Conservation (phyloP, 2,888 invertebrate species). For the Geotrupes spiniger region DNA sequence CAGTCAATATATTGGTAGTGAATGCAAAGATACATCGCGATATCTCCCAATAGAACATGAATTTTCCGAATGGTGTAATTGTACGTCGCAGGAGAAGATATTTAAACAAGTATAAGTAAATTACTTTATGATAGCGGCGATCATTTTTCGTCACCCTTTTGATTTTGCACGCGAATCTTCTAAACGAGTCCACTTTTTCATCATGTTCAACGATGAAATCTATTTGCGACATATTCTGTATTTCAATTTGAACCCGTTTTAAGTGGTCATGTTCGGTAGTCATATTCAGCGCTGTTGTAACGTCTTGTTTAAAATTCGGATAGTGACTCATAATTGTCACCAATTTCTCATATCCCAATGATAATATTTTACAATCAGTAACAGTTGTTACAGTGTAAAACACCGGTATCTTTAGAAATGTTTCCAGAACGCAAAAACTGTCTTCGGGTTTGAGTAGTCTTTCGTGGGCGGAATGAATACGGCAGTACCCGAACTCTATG, state of each 20-base stretch:
- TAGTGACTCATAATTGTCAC: conserved; percentile 33
- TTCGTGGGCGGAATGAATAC: conserved; percentile 16
- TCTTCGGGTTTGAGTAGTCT: conserved; percentile 22
- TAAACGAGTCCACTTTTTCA: conserved; percentile 10
- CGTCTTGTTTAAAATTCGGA: conserved; percentile 48
- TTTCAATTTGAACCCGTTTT: not conserved
- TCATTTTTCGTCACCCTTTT: no score
- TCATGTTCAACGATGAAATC: conserved; percentile 1
- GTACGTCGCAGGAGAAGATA: conserved; percentile 24
- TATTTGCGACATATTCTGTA: not conserved
- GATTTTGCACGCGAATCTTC: conserved; percentile 12
- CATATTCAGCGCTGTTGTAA: conserved; percentile 37
- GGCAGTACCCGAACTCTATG: conserved; percentile 31
- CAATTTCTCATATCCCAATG: conserved; percentile 18
- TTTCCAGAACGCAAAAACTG: conserved; percentile 28
- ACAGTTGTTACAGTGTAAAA: conserved; percentile 27
- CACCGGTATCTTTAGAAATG: conserved; percentile 27
- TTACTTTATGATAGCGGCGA: conserved; percentile 1
- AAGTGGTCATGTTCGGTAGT: not conserved
- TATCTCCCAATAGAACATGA: conserved; percentile 31
- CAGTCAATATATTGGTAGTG: conserved; percentile 21
- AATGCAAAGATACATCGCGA: conserved; percentile 24
- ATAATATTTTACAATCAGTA: conserved; percentile 28
- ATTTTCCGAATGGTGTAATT: conserved; percentile 26
- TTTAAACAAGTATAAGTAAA: conserved; percentile 8